A percentile compares a stretch with the other conserved stretches of the same genome.
Conservation (phyloP, 2,888 invertebrate genomes). For the Temnothorax rugatulus region DNA sequence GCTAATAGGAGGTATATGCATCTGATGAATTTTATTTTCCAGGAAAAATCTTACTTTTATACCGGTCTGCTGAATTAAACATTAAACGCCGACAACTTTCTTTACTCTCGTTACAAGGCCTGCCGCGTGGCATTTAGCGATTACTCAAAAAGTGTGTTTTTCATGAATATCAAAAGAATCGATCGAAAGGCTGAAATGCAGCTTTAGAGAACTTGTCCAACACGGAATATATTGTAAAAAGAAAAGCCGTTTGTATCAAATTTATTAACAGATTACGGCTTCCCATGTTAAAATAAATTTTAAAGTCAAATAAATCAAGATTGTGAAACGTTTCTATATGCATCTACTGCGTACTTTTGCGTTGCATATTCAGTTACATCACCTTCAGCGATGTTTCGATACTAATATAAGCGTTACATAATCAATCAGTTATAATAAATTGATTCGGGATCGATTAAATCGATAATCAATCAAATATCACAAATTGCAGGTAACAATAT, state of each 20-base stretch:
- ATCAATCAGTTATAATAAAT: conserved; percentile 3
- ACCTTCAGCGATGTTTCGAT: background rate
- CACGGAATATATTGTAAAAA: background rate
- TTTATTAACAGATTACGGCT: conserved; percentile 9
- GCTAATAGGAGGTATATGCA: background rate
- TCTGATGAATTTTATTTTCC: conserved; percentile 25
- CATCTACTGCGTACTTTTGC: background rate
- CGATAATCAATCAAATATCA: conserved; percentile 2
- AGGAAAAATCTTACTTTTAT: conserved; percentile 3
- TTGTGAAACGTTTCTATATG: background rate
- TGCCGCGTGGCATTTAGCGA: background rate
- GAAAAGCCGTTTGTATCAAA: background rate
- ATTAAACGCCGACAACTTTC: conserved; percentile 9
- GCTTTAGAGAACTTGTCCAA: background rate
- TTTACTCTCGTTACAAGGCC: conserved; percentile 10
- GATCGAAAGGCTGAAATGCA: conserved; percentile 7
- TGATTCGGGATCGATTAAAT: background rate
- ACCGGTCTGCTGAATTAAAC: conserved; percentile 33
- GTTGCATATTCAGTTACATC: background rate
- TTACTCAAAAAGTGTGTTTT: conserved; percentile 36
- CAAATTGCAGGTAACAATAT: conserved; percentile 15
- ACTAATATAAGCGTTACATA: background rate
- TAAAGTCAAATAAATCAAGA: background rate
- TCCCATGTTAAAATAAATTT: background rate
- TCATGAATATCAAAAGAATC: conserved; percentile 33